phyloP scores from a whole-genome alignment of 2,888 invertebrate genomes.

The Chesias legatella region DNA sequence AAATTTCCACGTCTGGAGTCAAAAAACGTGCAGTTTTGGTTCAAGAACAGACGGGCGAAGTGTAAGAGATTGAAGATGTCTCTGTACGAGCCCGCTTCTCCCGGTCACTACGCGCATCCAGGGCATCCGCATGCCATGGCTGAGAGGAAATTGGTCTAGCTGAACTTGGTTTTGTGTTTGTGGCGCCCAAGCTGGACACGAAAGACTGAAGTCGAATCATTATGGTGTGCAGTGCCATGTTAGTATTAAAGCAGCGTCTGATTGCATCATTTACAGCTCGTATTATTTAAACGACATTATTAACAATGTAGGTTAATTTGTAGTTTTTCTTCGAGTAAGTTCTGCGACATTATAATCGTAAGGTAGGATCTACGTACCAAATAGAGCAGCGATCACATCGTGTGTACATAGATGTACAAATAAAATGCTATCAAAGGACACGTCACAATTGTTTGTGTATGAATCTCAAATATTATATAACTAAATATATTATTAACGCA shows the following conservation, averaged over 20 bases:
- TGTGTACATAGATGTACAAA: slow-evolving; percentile 50
- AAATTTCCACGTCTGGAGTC: slow-evolving; percentile 99
- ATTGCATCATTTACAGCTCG: slow-evolving; percentile 47
- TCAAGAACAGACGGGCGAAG: slow-evolving; percentile 98
- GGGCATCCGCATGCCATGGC: slow-evolving; percentile 77
- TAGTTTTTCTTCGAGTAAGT: slow-evolving; percentile 39
- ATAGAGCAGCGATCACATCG: slow-evolving; percentile 47
- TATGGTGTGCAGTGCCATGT: slow-evolving; percentile 76
- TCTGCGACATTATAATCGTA: slow-evolving; percentile 27
- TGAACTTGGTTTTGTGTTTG: slow-evolving; percentile 30
- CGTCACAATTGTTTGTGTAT: slow-evolving; percentile 48
- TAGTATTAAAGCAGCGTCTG: slow-evolving; percentile 58
- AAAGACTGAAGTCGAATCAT: slow-evolving; percentile 73
- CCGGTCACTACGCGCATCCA: slow-evolving; percentile 81
- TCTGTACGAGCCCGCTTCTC: slow-evolving; percentile 87
- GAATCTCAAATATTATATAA: slow-evolving; percentile 63
- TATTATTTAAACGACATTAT: slow-evolving; percentile 52
- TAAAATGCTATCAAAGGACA: slow-evolving; percentile 46
- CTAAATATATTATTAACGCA: slow-evolving; percentile 58
- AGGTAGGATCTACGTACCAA: slow-evolving; percentile 30
- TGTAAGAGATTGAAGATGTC: slow-evolving; percentile 97
- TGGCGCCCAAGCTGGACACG: slow-evolving; percentile 45
- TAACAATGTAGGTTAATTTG: slow-evolving; percentile 41
- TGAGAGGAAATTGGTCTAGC: slow-evolving; percentile 72
- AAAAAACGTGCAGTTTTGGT: slow-evolving; percentile 99